Evolutionary conservation across 2,113 vertebrate genomes (phyloP), one percentile per base, ranked within the genome.

Genomic region (Bujurquina vittata): DNA sequence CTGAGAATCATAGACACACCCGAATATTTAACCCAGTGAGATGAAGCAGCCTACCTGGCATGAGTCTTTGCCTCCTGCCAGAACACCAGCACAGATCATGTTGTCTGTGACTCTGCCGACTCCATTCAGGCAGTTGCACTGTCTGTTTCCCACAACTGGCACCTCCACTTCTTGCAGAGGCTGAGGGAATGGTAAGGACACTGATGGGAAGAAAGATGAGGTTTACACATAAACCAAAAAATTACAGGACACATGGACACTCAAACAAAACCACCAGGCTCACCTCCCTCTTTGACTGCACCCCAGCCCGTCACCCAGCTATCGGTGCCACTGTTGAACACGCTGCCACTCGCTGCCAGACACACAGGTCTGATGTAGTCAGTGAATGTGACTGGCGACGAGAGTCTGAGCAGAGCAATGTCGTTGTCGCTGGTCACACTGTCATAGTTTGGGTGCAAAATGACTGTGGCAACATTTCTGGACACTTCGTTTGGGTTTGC

Each of bases 221-320:
- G 35, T 43, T 94, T 56, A 40, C 1, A 93, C 92, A 94, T 92
- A 43, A 94, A 92, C 0, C 90, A 92, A 62, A 31, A 18, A 74
- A 0, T 52, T 86, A 29, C 78, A 89, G 33, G 95, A 84, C 49
- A 43, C 60, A 56, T 89, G 88, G 91, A 62, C 2, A 15, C 22
- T 29, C 18, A 31, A 10, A 9, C 17, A 9, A 15, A 49, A 15
- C 2, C 11, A 9, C 14, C 23, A 59, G 18, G 14, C 86, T 63
- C 93, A 96, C 96, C 96, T 96, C 75, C 96, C 91, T 20, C 95
- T 90, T 87, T 35, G 15, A 93, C 73, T 0, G 89, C 7, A 1
- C 97, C 97, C 96, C 96, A 97, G 60, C 97, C 97, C 5, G 96
- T 97, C 82, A 97, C 94, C 22, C 95, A 96, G 72, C 94, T 96